These are phyloP conservation scores for Protodeltote pygarga DNA, from an alignment of 2,888 invertebrate species.

Conservation along the genomic window DNA sequence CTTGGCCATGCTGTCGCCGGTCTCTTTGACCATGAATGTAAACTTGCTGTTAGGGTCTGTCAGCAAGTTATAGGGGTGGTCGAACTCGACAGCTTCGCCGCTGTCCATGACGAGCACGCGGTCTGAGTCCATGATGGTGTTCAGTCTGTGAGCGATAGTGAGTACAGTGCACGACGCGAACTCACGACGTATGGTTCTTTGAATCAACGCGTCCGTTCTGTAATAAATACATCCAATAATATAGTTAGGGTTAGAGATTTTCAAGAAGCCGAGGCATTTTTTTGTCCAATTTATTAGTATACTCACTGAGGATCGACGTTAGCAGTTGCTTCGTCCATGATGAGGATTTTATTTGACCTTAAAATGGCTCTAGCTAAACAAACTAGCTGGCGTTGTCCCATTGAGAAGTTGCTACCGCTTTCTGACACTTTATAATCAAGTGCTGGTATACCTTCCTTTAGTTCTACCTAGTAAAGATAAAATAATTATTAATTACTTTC, in stretches of 20 bases:
- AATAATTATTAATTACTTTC: conserved; percentile 17
- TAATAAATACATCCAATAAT: conserved; percentile 13
- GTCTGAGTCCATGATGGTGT: conserved; percentile 97
- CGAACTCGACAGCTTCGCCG: conserved; percentile 91
- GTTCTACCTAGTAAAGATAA: conserved; percentile 87
- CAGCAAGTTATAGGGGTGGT: conserved; percentile 89
- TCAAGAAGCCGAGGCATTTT: too few species aligned
- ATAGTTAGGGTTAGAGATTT: too few species aligned
- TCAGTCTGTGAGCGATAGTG: conserved; percentile 95
- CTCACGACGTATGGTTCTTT: conserved; percentile 92
- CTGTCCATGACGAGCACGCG: conserved; percentile 94
- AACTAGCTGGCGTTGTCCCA: conserved; percentile 93
- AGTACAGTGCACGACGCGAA: conserved; percentile 94
- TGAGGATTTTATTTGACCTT: conserved; percentile 90
- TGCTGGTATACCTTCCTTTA: conserved; percentile 89
- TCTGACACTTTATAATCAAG: conserved; percentile 90
- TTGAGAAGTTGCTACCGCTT: conserved; percentile 92
- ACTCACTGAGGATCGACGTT: conserved; percentile 88
- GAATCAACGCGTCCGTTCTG: conserved; percentile 91
- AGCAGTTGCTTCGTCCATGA: conserved; percentile 88
- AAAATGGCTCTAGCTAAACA: conserved; percentile 93
- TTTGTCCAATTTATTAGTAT: not conserved
- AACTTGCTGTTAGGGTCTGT: conserved; percentile 87
- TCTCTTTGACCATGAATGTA: conserved; percentile 89
- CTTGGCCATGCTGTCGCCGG: conserved; percentile 83